Evolutionary conservation across 2,888 invertebrate genomes (phyloP).

Genomic region (Perizoma affinitatum): DNA sequence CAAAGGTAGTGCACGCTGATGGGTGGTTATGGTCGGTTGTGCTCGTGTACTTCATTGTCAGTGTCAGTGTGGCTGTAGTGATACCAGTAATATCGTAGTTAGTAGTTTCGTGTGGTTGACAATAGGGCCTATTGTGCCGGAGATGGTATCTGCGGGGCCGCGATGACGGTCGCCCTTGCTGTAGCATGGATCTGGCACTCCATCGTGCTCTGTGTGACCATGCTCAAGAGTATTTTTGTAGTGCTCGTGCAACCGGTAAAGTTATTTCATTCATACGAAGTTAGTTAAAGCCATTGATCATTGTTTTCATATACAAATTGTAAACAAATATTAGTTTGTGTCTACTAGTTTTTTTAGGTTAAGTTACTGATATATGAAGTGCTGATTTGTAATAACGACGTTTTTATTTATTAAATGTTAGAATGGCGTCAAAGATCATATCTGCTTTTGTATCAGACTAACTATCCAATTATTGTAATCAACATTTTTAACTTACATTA

Average conservation of each 20-base stretch:
- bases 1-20: constrained; percentile 26
- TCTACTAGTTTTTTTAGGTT: too few species aligned
- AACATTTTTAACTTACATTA: too few species aligned
- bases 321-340: neutral
- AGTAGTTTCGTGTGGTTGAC: constrained; percentile 44
- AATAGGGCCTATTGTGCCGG: constrained; percentile 54
- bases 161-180: constrained; percentile 37
- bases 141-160: constrained; percentile 57
- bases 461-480: too few species aligned
- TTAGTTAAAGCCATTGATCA: neutral
- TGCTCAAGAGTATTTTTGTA: constrained; percentile 58
- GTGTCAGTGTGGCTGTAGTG: constrained; percentile 50
- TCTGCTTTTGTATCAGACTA: too few species aligned
- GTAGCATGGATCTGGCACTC: constrained; percentile 48
- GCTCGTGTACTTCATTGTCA: constrained; percentile 46
- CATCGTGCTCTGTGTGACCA: constrained; percentile 43
- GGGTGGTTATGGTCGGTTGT: constrained; percentile 26
- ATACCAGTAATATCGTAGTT: too few species aligned
- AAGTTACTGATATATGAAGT: too few species aligned
- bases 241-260: constrained; percentile 60
- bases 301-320: neutral
- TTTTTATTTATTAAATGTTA: too few species aligned
- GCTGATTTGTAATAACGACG: too few species aligned
- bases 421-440: too few species aligned
- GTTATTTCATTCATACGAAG: constrained; percentile 1